A percentile compares a stretch with the other conserved stretches of the same genome.
These are phyloP conservation scores for Leptoclinus maculatus DNA, from an alignment of 2,797 vertebrate species.

Conservation along the genomic window DNA sequence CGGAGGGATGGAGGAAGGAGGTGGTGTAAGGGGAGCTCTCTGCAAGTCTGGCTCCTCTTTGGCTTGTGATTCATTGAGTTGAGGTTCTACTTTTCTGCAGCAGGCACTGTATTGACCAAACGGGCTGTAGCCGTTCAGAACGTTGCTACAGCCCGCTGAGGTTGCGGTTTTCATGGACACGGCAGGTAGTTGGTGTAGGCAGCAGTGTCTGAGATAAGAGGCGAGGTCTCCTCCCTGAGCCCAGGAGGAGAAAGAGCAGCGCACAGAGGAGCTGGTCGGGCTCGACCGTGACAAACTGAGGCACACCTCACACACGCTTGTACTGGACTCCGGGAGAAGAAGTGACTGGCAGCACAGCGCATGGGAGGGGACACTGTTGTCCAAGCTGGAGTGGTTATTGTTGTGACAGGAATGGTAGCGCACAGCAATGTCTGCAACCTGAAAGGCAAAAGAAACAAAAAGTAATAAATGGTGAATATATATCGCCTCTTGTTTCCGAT, in stretches of 20 bases:
- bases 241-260: slow-evolving; percentile 82
- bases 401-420: slow-evolving; percentile 91
- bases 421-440: slow-evolving; percentile 92
- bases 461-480: no score
- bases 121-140: slow-evolving; percentile 88
- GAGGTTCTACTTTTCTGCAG: slow-evolving; percentile 86
- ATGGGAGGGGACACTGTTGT: neutral
- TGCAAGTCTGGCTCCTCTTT: slow-evolving; percentile 50
- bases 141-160: slow-evolving; percentile 85
- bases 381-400: slow-evolving; percentile 33
- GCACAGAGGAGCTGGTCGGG: slow-evolving; percentile 58
- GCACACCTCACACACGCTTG: slow-evolving; percentile 90
- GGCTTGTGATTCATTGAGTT: slow-evolving; percentile 74
- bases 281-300: slow-evolving; percentile 72
- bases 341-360: slow-evolving; percentile 90
- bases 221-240: slow-evolving; percentile 78
- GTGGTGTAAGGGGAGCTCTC: neutral
- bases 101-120: slow-evolving; percentile 92
- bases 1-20: slow-evolving; percentile 12
- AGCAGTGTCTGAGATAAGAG: slow-evolving; percentile 83
- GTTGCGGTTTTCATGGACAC: slow-evolving; percentile 11
- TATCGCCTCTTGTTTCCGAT: no score
- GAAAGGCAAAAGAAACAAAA: neutral
- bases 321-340: slow-evolving; percentile 78
- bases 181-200: slow-evolving; percentile 46